Evolutionary conservation across 2,113 vertebrate species (phyloP).

Genomic region (Telmatochromis bifrenatus): DNA sequence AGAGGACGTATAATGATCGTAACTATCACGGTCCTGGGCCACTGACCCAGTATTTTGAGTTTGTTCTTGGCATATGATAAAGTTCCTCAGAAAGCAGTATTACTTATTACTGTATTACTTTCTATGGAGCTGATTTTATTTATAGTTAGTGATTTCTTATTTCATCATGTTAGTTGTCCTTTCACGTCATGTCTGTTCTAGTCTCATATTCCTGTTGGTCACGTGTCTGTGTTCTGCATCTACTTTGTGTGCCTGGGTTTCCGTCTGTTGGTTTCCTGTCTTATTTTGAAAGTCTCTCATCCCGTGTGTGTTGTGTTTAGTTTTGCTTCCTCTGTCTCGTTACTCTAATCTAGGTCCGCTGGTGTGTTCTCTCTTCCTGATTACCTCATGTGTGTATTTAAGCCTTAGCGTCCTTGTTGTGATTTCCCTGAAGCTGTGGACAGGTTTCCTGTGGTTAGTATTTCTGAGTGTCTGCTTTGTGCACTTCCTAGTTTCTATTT

Average conservation of each 20-base stretch:
- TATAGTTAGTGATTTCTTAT: not conserved
- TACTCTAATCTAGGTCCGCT: not conserved
- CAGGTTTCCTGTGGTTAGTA: not conserved
- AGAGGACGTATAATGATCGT: not conserved
- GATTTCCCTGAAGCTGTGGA: not conserved
- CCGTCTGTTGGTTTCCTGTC: not conserved
- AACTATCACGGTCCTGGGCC: not conserved
- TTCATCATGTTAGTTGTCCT: not conserved
- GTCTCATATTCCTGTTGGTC: rapidly evolving
- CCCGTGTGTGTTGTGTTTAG: not conserved
- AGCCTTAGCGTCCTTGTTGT: not conserved
- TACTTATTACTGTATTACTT: not conserved
- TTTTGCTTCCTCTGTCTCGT: not conserved
- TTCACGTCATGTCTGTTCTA: not conserved
- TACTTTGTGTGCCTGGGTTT: not conserved
- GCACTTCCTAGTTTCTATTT: not conserved
- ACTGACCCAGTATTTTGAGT: not conserved
- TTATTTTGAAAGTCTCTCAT: not conserved
- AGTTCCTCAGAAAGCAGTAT: not conserved
- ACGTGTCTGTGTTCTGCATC: rapidly evolving
- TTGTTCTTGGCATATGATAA: not conserved
- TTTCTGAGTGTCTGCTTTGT: not conserved
- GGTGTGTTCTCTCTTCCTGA: rapidly evolving
- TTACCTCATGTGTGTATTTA: not conserved
- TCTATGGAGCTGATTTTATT: not conserved